Percentiles rank a stretch among this genome's conserved stretches.
phyloP scores from a whole-genome alignment of 2,797 vertebrate species.

The Danio tinwini region DNA sequence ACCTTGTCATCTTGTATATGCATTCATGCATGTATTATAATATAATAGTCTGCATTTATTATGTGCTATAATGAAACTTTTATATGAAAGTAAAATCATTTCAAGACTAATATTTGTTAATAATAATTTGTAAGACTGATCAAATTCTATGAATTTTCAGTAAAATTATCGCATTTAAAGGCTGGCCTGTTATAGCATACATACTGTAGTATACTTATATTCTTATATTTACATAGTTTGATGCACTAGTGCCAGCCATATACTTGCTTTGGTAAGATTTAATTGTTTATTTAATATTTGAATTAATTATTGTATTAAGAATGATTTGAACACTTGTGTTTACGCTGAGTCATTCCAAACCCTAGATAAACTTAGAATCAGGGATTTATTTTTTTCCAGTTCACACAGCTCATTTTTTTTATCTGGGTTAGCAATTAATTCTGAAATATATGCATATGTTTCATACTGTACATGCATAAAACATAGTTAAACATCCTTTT shows the following conservation, averaged over 20 bases:
- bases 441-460: no score
- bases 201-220: background rate
- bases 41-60: background rate
- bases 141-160: background rate
- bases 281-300: background rate
- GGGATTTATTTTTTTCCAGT: no score
- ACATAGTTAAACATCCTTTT: no score
- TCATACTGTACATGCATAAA: no score
- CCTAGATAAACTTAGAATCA: no score
- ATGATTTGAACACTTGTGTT: no score
- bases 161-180: background rate
- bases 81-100: background rate
- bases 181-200: background rate
- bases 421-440: no score
- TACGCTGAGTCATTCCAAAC: no score
- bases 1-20: background rate
- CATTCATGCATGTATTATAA: background rate
- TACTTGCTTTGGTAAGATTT: background rate
- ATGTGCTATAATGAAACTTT: background rate
- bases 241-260: background rate
- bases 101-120: background rate
- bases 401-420: no score
- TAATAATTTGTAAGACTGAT: background rate
- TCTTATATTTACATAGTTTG: background rate
- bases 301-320: background rate